Conservation (phyloP, 2,113 vertebrate species). For the Corydoras sp. region DNA sequence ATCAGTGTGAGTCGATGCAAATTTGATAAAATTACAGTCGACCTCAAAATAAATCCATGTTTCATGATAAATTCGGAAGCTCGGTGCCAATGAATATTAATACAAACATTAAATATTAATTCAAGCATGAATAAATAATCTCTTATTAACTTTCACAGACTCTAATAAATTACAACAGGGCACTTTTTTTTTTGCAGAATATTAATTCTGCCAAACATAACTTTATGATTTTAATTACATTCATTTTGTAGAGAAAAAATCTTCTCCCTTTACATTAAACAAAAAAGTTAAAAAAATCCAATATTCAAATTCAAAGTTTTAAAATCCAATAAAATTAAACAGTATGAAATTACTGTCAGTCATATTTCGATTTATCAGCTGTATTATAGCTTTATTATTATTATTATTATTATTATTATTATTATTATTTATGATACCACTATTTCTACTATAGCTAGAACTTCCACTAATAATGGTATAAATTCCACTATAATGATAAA, state of each 20-base stretch:
- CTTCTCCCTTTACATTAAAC: slow-evolving; percentile 2
- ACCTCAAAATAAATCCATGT: slow-evolving; percentile 36
- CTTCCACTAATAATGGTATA: too few species aligned
- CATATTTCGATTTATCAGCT: too few species aligned
- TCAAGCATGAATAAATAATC: slow-evolving; percentile 48
- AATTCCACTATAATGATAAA: too few species aligned
- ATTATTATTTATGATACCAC: too few species aligned
- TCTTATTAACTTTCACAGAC: slow-evolving; percentile 47
- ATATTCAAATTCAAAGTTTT: too few species aligned
- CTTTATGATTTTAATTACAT: slow-evolving; percentile 40
- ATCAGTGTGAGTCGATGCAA: slow-evolving; percentile 3
- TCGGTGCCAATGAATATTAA: slow-evolving; percentile 44
- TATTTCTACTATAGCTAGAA: too few species aligned
- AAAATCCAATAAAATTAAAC: too few species aligned
- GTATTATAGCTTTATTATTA: too few species aligned
- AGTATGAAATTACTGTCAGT: too few species aligned
- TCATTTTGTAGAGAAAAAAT: slow-evolving; percentile 31
- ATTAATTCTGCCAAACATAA: slow-evolving; percentile 36
- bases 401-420: too few species aligned
- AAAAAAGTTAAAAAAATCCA: slow-evolving; percentile 1
- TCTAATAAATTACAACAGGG: slow-evolving; percentile 38
- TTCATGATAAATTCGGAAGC: slow-evolving; percentile 46
- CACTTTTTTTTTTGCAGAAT: slow-evolving; percentile 18
- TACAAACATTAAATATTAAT: slow-evolving; percentile 47
- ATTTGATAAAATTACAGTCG: slow-evolving; percentile 19